phyloP scores from a whole-genome alignment of 35 echinoderm and acorn worm species.

The Apostichopus californicus region DNA sequence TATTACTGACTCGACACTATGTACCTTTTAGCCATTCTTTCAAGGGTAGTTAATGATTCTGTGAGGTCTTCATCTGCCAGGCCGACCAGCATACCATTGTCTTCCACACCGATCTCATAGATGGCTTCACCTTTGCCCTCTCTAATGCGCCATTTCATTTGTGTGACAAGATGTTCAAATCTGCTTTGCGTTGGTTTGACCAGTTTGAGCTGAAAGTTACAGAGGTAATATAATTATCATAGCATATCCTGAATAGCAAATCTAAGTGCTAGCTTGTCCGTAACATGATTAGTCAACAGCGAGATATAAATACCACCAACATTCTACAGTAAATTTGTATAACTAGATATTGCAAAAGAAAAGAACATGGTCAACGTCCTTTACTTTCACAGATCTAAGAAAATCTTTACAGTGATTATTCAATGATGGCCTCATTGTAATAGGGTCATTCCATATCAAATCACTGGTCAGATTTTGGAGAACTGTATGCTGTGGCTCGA shows the following conservation, averaged over 20 bases:
- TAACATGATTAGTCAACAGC: constrained; percentile 27
- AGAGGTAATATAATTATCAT: not conserved
- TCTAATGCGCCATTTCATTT: constrained; percentile 98
- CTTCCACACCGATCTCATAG: constrained; percentile 98
- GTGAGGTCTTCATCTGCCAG: constrained; percentile 68
- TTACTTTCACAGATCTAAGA: no score
- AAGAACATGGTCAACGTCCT: no score
- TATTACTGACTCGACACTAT: no score
- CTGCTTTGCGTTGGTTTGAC: constrained; percentile 87
- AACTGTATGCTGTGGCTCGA: no score
- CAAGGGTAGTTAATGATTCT: constrained; percentile 75
- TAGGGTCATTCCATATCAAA: no score
- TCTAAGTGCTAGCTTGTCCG: no score
- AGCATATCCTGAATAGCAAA: not conserved
- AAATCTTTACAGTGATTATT: no score
- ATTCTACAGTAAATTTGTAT: not conserved
- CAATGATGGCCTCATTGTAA: no score
- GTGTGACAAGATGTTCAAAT: constrained; percentile 97
- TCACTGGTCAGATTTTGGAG: no score
- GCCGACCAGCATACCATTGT: constrained; percentile 94
- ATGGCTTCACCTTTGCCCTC: constrained; percentile 97
- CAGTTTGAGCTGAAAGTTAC: constrained; percentile 75
- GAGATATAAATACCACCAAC: not conserved
- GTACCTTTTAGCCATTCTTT: constrained; percentile 88
- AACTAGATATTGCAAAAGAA: not conserved